Evolutionary conservation across 1,140 invertebrate genomes (phyloP).

Genomic region (Scaptomyza hsui): DNA sequence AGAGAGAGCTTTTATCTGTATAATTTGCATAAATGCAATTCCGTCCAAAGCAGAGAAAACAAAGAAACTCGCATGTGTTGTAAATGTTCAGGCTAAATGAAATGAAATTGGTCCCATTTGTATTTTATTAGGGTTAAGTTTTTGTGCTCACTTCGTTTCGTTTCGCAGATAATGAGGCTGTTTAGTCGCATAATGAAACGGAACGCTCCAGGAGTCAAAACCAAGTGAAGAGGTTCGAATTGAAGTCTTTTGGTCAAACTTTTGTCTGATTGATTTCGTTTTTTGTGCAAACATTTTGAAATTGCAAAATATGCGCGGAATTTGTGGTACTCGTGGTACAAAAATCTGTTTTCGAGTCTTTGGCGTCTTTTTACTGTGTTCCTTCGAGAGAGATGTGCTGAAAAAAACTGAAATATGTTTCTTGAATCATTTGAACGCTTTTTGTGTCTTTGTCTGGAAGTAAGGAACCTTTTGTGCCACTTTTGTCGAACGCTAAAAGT

Average conservation of each 20-base stretch:
- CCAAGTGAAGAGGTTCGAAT: neutral
- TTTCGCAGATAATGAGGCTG: constrained; percentile 5
- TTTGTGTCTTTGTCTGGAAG: constrained; percentile 28
- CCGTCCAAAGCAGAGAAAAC: constrained; percentile 19
- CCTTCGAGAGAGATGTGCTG: neutral
- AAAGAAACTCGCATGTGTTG: constrained; percentile 37
- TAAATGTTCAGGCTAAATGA: constrained; percentile 54
- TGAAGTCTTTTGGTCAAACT: neutral
- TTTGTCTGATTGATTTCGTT: constrained; percentile 41
- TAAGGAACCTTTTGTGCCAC: constrained; percentile 34
- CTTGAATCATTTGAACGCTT: constrained; percentile 9
- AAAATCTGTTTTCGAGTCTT: constrained; percentile 35
- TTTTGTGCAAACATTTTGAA: constrained; percentile 29
- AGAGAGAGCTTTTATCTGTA: constrained; percentile 67
- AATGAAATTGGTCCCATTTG: constrained; percentile 81
- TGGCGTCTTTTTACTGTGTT: constrained; percentile 25
- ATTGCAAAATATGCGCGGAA: constrained; percentile 76
- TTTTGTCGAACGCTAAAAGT: constrained; percentile 57
- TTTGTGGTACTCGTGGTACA: constrained; percentile 67
- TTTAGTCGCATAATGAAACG: constrained; percentile 1
- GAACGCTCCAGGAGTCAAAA: neutral
- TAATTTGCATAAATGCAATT: constrained; percentile 68
- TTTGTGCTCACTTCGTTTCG: neutral
- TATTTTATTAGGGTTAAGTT: constrained; percentile 78
- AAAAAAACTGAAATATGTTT: constrained; percentile 59